These are phyloP conservation scores for Resseliella maxima DNA, from an alignment of 2,888 invertebrate species.

Conservation along the genomic window DNA sequence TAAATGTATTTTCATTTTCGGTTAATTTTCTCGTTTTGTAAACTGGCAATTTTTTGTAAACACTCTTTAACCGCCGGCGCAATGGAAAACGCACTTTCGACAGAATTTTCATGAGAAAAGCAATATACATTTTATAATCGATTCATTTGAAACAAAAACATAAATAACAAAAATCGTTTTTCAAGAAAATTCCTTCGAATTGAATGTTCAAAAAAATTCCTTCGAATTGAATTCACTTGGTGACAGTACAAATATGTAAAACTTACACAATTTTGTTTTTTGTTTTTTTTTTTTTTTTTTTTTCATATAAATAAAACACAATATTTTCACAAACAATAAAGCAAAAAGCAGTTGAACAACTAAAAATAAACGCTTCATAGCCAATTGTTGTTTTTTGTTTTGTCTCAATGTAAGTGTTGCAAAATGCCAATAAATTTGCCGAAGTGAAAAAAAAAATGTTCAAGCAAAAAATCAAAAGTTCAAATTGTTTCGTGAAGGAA, in stretches of 20 bases:
- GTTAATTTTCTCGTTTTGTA: neutral
- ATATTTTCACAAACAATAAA: slow-evolving; percentile 12
- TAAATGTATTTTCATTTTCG: neutral
- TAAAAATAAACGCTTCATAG: neutral
- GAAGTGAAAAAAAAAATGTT: neutral
- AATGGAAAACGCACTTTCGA: too few relatives aligned
- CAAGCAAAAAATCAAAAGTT: neutral
- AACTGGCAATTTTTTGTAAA: too few relatives aligned
- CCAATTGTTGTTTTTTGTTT: neutral
- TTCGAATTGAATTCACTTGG: neutral
- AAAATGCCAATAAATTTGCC: neutral
- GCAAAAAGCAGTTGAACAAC: neutral
- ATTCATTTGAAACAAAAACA: neutral
- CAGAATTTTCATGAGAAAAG: too few relatives aligned
- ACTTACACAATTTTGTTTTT: too few relatives aligned
- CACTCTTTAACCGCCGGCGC: too few relatives aligned
- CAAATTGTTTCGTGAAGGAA: neutral
- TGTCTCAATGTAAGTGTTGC: neutral
- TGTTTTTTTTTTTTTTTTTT: too few relatives aligned
- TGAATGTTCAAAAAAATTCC: too few relatives aligned
- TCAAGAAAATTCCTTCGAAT: too few relatives aligned
- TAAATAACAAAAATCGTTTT: too few relatives aligned
- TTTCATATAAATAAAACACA: neutral
- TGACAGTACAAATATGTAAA: neutral
- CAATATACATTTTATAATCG: neutral